These are phyloP conservation scores for Dipodomys ordii DNA, from an alignment of 2,113 vertebrate species.

Conservation along the genomic window DNA sequence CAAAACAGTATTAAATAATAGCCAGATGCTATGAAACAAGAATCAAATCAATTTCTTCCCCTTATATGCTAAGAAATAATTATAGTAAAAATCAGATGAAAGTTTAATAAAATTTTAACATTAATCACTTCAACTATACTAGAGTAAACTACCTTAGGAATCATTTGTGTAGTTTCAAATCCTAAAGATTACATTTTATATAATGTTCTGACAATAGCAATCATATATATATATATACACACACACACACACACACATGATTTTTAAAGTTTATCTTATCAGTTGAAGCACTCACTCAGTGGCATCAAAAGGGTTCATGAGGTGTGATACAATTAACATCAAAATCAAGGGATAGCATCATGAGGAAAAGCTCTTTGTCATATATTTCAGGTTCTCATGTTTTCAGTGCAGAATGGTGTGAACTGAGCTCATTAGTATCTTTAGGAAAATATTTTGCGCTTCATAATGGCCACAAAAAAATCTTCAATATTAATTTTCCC, in stretches of 20 bases:
- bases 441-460: neutral
- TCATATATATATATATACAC: neutral
- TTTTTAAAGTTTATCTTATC: neutral
- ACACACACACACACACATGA: neutral
- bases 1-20: neutral
- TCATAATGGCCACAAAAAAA: too few relatives aligned
- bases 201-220: neutral
- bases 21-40: neutral
- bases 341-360: neutral
- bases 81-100: neutral
- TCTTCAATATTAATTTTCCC: neutral
- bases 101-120: neutral
- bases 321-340: neutral
- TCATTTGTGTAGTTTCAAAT: neutral
- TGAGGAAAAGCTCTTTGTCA: neutral
- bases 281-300: neutral
- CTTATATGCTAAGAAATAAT: neutral
- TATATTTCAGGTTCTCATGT: neutral
- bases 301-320: neutral
- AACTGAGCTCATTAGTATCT: neutral
- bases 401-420: neutral
- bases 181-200: neutral
- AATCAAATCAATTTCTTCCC: neutral
- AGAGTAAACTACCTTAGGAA: neutral
- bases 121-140: neutral